Conservation (phyloP, 2,888 invertebrate species). For the Stenchaetothrips biformis region DNA sequence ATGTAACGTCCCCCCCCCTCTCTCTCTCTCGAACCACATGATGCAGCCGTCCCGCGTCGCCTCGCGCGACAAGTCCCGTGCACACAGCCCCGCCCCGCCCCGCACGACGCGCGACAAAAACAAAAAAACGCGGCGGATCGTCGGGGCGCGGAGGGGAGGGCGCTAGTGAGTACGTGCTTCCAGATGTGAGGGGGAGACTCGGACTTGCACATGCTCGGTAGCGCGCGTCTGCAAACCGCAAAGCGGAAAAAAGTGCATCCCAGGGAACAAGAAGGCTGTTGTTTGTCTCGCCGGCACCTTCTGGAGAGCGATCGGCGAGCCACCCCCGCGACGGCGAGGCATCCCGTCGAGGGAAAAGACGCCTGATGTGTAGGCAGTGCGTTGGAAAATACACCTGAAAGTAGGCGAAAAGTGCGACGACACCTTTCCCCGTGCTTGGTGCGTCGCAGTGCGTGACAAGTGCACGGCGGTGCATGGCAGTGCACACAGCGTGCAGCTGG, state of each 20-base stretch:
- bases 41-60: neutral
- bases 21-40: neutral
- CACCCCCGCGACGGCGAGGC: too few relatives aligned
- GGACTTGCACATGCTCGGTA: neutral
- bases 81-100: neutral
- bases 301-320: too few relatives aligned
- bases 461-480: neutral
- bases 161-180: neutral
- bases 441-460: neutral
- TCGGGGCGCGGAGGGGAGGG: neutral
- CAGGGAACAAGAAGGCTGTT: too few relatives aligned
- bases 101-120: slow-evolving; percentile 14
- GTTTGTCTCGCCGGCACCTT: too few relatives aligned
- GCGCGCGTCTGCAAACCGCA: too few relatives aligned
- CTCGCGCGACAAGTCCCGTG: slow-evolving; percentile 1
- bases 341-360: too few relatives aligned
- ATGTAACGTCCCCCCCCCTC: neutral
- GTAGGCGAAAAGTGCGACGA: too few relatives aligned
- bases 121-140: neutral
- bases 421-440: too few relatives aligned
- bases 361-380: too few relatives aligned
- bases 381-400: too few relatives aligned
- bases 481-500: neutral
- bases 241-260: too few relatives aligned
- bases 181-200: neutral